Evolutionary conservation across 30 jellyfish, hydroid and myxozoan genomes (phyloP), one percentile per base, ranked within the genome.

Genomic region (Aurelia sp.): DNA sequence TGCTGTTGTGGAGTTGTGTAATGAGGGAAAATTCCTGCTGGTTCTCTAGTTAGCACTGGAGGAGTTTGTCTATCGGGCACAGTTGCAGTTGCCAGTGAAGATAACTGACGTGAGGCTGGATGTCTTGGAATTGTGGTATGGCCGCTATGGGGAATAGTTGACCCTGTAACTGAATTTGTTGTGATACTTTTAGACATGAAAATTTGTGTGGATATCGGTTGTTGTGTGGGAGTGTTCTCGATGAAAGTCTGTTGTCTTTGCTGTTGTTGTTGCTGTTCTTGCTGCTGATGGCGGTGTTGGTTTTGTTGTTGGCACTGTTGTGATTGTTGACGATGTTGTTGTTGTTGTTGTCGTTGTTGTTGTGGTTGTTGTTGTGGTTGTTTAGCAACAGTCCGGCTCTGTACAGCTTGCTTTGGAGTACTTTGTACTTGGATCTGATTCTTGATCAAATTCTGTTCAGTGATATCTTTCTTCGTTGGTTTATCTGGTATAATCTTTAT

Each of bases 231-330:
- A 5, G 27, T 70, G 63, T 13, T 47, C 13, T 33, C 40, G n/a
- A 31, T 16, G 27, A 58, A 21, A 27, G 64, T 9, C 5, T 24
- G 81, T 24, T 24, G 27, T 35, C 35, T 76, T 16, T 21, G 59
- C 18, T 76, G 87, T 27, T 21, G 59, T 6, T 76, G 87, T 27
- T 76, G 87, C 13, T 55, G 87, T 5, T 61, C 76, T 57, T 76
- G 48, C 19, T 38, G 69, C 61, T 72, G 63, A 0, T 73, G 16
- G 17, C 16, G 55, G 55, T 5, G 55, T 44, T 44, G 55, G 15
- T 3, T 8, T 44, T 44, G 55, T 44, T 44, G 55, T 7, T 44
- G 55, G 55, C 3, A 16, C 3, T 9, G 55, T 8, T 44, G 15
- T 44, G 8, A 16, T 44, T 44, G 51, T 40, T 40, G 51, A 3